These are phyloP conservation scores for Mactromeris polynyma DNA, from an alignment of 2,888 invertebrate genomes.

Conservation along the genomic window DNA sequence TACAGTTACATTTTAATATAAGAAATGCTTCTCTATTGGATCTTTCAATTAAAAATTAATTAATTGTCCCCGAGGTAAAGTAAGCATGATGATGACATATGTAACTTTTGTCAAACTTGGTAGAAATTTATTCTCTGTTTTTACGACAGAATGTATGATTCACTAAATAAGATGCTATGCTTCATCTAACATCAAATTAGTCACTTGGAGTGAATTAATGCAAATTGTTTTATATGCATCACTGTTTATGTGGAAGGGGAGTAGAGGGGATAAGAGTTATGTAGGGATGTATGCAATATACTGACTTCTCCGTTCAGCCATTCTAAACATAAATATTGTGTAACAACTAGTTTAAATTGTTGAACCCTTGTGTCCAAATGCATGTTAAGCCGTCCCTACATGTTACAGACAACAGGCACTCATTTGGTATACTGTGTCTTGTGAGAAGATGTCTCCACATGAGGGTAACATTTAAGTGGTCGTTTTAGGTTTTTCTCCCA, in stretches of 20 bases:
- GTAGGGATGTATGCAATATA: too few relatives aligned
- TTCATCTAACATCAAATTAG: not conserved
- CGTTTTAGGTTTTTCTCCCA: too few relatives aligned
- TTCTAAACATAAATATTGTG: too few relatives aligned
- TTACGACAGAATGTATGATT: not conserved
- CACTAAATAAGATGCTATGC: not conserved
- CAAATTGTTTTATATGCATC: not conserved
- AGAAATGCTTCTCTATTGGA: slow-evolving; percentile 17
- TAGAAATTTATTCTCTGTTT: not conserved
- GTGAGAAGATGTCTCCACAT: too few relatives aligned
- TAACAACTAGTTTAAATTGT: too few relatives aligned
- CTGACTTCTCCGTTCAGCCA: too few relatives aligned
- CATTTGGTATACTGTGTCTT: too few relatives aligned
- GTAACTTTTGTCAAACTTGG: slow-evolving; percentile 14
- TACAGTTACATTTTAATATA: slow-evolving; percentile 43
- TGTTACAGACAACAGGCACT: too few relatives aligned
- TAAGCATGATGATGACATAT: slow-evolving; percentile 12
- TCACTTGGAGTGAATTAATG: not conserved
- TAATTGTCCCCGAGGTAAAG: slow-evolving; percentile 25
- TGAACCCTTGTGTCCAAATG: too few relatives aligned
- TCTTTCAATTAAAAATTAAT: slow-evolving; percentile 33
- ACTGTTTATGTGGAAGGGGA: not conserved
- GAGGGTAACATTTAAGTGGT: too few relatives aligned
- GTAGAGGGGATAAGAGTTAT: too few relatives aligned
- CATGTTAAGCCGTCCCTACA: too few relatives aligned